Evolutionary conservation across 2,888 invertebrate species (phyloP).

Genomic region (Dorcus hopei): DNA sequence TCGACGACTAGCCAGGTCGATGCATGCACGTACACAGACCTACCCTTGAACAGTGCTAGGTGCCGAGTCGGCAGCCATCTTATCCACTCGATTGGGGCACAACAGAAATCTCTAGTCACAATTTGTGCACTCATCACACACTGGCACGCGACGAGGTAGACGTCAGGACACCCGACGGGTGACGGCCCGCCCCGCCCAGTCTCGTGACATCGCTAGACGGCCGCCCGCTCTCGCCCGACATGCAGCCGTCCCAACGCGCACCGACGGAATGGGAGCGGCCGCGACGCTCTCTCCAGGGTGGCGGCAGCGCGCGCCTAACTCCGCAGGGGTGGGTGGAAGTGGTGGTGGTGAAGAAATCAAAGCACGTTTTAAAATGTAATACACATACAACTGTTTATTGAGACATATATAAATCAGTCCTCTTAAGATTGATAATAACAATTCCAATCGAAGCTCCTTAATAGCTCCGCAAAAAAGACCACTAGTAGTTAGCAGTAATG

Average conservation of each 20-base stretch:
- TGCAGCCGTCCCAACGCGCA: constrained; percentile 50
- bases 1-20: background rate
- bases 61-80: constrained; percentile 45
- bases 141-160: constrained; percentile 33
- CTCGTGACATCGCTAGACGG: constrained; percentile 48
- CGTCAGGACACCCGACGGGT: constrained; percentile 46
- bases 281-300: constrained; percentile 46
- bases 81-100: constrained; percentile 33
- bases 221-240: constrained; percentile 47
- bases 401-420: constrained; percentile 57
- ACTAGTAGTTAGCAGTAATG: constrained; percentile 20
- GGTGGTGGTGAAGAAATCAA: constrained; percentile 14
- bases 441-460: constrained; percentile 36
- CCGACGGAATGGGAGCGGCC: constrained; percentile 60
- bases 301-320: constrained; percentile 43
- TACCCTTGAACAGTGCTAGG: constrained; percentile 41
- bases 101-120: constrained; percentile 34
- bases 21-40: constrained; percentile 20
- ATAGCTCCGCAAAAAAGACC: constrained; percentile 30
- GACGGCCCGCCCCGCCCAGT: constrained; percentile 49
- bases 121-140: constrained; percentile 41
- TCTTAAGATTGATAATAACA: constrained; percentile 44
- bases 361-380: constrained; percentile 52
- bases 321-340: constrained; percentile 22
- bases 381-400: constrained; percentile 66